These are phyloP conservation scores for Pandion haliaetus DNA, from an alignment of 2,113 vertebrate species.

Conservation along the genomic window DNA sequence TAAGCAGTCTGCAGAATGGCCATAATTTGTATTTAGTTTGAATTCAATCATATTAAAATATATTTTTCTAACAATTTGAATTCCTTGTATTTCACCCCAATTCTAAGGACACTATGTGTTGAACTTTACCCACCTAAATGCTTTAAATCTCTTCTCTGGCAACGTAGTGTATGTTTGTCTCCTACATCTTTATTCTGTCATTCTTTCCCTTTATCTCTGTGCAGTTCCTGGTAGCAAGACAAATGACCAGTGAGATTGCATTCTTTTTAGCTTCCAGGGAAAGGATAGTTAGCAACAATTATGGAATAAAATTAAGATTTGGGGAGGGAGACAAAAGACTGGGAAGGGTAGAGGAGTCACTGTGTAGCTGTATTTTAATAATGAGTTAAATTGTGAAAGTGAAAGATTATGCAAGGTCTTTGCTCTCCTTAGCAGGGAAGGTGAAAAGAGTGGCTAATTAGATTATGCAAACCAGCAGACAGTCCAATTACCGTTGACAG, in stretches of 20 bases:
- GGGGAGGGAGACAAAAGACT: not conserved
- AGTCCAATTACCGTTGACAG: conserved; percentile 1
- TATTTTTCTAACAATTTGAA: not conserved
- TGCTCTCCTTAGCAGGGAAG: not conserved
- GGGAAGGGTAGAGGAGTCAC: not conserved
- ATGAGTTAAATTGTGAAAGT: conserved; percentile 4
- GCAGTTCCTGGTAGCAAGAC: not conserved
- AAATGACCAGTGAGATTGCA: not conserved
- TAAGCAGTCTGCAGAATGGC: not conserved
- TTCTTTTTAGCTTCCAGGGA: not conserved
- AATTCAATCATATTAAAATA: not conserved
- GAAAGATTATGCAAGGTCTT: conserved; percentile 48
- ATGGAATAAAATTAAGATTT: not conserved
- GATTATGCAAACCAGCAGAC: conserved; percentile 37
- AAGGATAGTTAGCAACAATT: not conserved
- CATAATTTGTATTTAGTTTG: not conserved
- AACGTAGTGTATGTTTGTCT: not conserved
- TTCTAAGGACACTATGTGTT: not conserved
- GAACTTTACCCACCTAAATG: not conserved
- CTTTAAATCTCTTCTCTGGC: not conserved
- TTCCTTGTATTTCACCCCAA: not conserved
- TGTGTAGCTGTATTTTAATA: conserved; percentile 7
- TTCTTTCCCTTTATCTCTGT: not conserved
- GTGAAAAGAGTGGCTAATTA: conserved; percentile 49
- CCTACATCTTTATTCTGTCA: not conserved